These are phyloP conservation scores for Seira ritae DNA, from an alignment of 2,888 invertebrate species.

Conservation along the genomic window DNA sequence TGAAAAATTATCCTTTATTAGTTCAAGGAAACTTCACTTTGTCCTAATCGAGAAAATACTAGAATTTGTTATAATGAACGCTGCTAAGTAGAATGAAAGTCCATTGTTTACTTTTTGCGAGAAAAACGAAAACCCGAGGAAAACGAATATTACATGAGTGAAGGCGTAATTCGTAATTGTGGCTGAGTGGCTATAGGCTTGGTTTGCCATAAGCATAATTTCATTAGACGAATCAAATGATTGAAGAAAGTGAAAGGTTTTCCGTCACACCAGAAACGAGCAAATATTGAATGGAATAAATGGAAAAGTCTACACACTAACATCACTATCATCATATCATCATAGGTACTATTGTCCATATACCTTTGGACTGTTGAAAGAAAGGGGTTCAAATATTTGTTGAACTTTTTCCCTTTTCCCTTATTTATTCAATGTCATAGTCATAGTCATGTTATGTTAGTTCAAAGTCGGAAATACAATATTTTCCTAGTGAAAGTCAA, in stretches of 20 bases:
- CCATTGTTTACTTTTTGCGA: not conserved
- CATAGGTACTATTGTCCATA: no score
- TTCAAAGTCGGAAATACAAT: not conserved
- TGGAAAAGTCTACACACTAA: not conserved
- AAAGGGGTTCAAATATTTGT: not conserved
- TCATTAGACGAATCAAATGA: not conserved
- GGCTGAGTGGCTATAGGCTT: not conserved
- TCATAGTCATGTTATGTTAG: not conserved
- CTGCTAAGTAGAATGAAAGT: no score
- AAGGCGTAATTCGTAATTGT: not conserved
- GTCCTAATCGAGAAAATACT: not conserved
- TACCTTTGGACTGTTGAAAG: not conserved
- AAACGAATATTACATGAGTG: no score
- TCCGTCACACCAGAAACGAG: not conserved
- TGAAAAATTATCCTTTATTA: no score
- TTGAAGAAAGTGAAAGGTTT: not conserved
- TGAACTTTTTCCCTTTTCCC: no score
- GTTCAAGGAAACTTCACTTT: no score
- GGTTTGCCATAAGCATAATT: constrained; percentile 1
- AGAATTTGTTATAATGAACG: not conserved
- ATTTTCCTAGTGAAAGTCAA: no score
- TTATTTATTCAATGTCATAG: no score
- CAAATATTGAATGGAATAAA: not conserved
- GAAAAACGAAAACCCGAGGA: not conserved
- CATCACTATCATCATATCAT: no score